Conservation (phyloP, 2,888 invertebrate species). For the Plagodis dolabraria region DNA sequence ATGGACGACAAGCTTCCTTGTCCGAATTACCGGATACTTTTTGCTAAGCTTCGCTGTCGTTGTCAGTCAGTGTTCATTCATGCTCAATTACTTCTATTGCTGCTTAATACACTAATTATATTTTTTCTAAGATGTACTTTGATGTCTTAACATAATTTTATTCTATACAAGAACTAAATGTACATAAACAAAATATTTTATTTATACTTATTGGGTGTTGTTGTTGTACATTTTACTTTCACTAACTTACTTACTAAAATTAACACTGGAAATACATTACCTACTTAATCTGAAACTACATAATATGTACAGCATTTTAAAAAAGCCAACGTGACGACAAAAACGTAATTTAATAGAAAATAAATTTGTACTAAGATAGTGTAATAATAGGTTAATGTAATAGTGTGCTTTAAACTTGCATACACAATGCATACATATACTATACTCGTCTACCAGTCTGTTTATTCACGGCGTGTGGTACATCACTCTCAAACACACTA, state of each 20-base stretch:
- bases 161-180: background rate
- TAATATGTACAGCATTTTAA: no score
- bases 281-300: no score
- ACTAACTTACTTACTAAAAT: conserved; percentile 18
- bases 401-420: no score
- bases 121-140: conserved; percentile 10
- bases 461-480: no score
- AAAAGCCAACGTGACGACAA: no score
- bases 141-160: conserved; percentile 6
- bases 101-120: conserved; percentile 9
- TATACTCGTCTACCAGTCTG: no score
- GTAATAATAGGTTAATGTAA: no score
- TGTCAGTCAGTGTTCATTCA: conserved; percentile 30
- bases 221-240: background rate
- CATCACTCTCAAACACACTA: no score
- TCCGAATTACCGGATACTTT: background rate
- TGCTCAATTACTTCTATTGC: conserved; percentile 40
- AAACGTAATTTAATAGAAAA: no score
- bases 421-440: no score
- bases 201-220: conserved; percentile 14
- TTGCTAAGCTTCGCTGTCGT: conserved; percentile 25
- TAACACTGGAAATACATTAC: background rate
- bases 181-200: background rate
- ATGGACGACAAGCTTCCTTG: no score
- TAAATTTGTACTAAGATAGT: no score